A percentile compares a stretch with the other conserved stretches of the same genome.
phyloP scores from a whole-genome alignment of 2,888 invertebrate genomes.

The Stenchaetothrips biformis region DNA sequence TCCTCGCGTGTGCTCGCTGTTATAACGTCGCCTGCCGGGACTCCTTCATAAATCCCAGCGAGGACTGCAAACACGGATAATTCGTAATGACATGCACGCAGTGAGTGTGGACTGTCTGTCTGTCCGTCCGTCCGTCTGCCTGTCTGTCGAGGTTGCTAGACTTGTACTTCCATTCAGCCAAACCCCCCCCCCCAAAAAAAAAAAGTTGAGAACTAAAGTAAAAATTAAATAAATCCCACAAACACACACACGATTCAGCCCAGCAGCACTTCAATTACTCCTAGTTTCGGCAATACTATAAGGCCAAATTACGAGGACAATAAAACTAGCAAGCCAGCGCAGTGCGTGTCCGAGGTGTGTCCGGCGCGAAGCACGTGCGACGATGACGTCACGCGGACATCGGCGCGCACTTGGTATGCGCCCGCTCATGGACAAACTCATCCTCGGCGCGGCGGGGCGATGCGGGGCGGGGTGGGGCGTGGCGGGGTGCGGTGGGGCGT shows the following conservation, averaged over 20 bases:
- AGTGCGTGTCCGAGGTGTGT: neutral
- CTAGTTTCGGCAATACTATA: no score
- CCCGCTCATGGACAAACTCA: neutral
- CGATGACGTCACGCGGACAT: neutral
- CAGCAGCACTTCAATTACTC: no score
- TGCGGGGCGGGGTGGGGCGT: neutral
- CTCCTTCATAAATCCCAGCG: neutral
- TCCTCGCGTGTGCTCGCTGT: no score
- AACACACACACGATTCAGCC: neutral
- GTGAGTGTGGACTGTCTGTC: neutral
- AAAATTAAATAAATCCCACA: no score
- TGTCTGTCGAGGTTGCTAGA: neutral
- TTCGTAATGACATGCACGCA: neutral
- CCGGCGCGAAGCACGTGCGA: neutral
- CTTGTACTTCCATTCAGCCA: neutral
- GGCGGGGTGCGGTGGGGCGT: neutral
- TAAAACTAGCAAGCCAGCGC: no score
- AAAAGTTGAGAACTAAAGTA: no score
- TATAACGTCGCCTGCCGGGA: neutral
- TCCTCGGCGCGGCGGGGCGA: neutral
- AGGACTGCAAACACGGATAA: neutral
- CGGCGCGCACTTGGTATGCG: constrained; percentile 12
- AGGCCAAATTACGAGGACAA: no score
- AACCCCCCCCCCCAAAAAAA: neutral
- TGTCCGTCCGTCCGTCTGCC: neutral